phyloP scores from a whole-genome alignment of 2,113 vertebrate genomes.

The Ptyas mucosa region DNA sequence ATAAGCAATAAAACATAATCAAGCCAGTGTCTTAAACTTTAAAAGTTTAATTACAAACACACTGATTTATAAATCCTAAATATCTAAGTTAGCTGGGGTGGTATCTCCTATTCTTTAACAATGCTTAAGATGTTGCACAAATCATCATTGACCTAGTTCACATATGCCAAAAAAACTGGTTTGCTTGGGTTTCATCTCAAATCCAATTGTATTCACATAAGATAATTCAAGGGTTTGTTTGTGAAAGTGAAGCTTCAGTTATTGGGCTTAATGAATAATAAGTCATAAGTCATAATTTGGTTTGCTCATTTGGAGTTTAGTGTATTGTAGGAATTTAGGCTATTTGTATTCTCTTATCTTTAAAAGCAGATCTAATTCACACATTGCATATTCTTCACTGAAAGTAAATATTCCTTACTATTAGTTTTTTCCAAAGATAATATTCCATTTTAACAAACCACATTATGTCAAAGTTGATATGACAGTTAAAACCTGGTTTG shows the following conservation, averaged over 20 bases:
- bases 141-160: neutral
- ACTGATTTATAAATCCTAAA: neutral
- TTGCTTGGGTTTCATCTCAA: neutral
- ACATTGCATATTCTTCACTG: neutral
- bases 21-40: neutral
- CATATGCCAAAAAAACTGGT: neutral
- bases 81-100: neutral
- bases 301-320: neutral
- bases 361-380: neutral
- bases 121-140: neutral
- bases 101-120: neutral
- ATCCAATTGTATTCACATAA: neutral
- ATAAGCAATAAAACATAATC: neutral
- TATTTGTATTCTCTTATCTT: neutral
- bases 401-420: neutral
- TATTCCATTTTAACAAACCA: neutral
- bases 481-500: neutral
- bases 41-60: neutral
- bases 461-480: neutral
- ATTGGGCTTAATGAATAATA: neutral
- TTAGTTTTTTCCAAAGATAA: neutral
- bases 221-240: neutral
- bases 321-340: neutral
- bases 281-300: neutral
- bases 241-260: neutral